Base-by-base conservation (phyloP, 2,113 vertebrate species). In the Microtus montanus region DNA sequence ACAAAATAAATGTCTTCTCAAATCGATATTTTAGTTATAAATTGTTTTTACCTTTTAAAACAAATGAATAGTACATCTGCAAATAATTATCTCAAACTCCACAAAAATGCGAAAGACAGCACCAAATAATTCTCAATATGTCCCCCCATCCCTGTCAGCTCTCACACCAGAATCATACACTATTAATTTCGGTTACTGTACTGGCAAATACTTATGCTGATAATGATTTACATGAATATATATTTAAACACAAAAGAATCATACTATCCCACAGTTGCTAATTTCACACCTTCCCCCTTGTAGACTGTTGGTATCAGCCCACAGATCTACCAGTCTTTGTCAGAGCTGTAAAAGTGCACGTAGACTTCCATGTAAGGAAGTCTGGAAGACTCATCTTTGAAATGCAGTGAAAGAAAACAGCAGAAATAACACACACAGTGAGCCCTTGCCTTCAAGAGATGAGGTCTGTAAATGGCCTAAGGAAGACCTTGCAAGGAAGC, bases 51-150 rank as follows among this genome's bases (percentile, higher is more conserved):
- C 30, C 71, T 93, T 92, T 82, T 83, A 49, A 86, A 88, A 71
- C 28, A 95, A 95, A 97, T 33, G 4, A 77, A 54, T 89, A 93
- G 87, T 64, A 91, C 1, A 92, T 30, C 4, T 33, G 58, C 70
- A 97, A 94, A 85, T 84, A 70, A 75, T 90, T 84, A 79, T 52
- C 85, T 83, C 86, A 89, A 85, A 75, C 10, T 74, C 1, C n/a
- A 95, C 7, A 14, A 87, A 84, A 89, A 94, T 87, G 86, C 22
- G n/a, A 92, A 63, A 66, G 63, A 41, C 28, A 73, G 87, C 77
- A 90, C 87, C 82, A 88, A 93, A 87, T 75, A 24, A 89, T 84
- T 95, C 82, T 93, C 83, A 90, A 2, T 80, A n/a, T 63, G 10
- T 80, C 44, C 93, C 30, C 61, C 91, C 8, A 30, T 2, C 52